These are phyloP conservation scores for Threskiornis aethiopicus DNA, from an alignment of 2,797 vertebrate genomes.

Conservation along the genomic window DNA sequence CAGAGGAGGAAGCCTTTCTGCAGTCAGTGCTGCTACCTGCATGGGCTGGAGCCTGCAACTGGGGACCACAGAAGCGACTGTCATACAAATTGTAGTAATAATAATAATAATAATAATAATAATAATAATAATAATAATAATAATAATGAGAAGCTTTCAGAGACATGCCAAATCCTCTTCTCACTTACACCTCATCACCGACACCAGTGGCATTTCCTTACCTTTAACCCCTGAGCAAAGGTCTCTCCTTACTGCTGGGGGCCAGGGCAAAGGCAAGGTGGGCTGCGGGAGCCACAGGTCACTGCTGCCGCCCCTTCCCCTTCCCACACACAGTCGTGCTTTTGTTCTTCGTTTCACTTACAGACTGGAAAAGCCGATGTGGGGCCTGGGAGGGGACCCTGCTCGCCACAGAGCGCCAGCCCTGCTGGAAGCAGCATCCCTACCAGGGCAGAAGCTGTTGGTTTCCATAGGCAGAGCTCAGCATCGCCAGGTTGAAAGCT, in stretches of 20 bases:
- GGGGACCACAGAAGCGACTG: not conserved
- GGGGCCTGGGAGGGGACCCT: not conserved
- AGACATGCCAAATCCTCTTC: not conserved
- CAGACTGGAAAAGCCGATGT: not conserved
- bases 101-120: not conserved
- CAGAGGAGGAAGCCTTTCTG: not conserved
- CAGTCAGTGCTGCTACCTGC: not conserved
- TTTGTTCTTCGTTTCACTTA: not conserved
- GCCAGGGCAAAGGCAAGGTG: not conserved
- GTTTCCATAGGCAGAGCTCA: not conserved
- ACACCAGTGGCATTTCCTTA: accelerated
- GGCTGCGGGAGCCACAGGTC: not conserved
- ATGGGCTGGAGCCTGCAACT: not conserved
- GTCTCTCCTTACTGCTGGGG: not conserved
- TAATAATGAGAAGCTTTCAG: not conserved
- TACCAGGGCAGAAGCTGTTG: not conserved
- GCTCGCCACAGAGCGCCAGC: accelerated
- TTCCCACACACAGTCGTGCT: not conserved
- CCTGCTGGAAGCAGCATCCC: not conserved
- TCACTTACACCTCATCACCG: not conserved
- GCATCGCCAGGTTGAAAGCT: not conserved
- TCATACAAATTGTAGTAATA: accelerated
- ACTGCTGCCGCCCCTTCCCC: not conserved
- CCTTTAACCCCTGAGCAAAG: not conserved
- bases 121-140: no score